Percentiles rank a stretch among this genome's conserved stretches.
Conservation (phyloP, 2,113 vertebrate species). For the Oryzias celebensis region DNA sequence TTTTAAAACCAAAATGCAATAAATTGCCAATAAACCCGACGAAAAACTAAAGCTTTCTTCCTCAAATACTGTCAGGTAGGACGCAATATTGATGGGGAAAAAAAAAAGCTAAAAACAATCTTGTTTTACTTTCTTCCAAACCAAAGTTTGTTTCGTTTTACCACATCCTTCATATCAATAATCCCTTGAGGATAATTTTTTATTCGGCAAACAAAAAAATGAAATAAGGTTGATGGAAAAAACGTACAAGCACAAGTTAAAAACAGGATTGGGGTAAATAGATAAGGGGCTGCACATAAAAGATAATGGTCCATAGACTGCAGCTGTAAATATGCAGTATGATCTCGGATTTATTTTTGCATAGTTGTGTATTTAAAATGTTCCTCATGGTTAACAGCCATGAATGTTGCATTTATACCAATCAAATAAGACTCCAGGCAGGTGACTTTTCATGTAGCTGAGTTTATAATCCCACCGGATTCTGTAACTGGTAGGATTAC, state of each 20-base stretch:
- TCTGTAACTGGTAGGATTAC: conserved; percentile 75
- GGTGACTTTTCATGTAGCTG: conserved; percentile 67
- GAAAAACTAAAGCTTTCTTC: too few relatives aligned
- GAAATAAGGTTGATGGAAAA: conserved; percentile 45
- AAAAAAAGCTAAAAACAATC: conserved; percentile 1
- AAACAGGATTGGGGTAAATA: conserved; percentile 66
- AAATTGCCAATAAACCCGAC: too few relatives aligned
- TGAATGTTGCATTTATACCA: conserved; percentile 78
- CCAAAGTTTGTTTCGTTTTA: conserved; percentile 30
- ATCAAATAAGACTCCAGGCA: conserved; percentile 84
- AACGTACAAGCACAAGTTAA: conserved; percentile 65
- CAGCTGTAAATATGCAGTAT: conserved; percentile 74
- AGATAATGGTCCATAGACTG: conserved; percentile 59
- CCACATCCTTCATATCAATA: conserved; percentile 43
- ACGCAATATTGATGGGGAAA: neutral
- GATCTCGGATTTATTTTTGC: conserved; percentile 42
- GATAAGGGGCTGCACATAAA: conserved; percentile 72
- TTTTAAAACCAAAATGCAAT: too few relatives aligned
- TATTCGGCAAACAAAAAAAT: conserved; percentile 46
- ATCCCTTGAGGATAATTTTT: conserved; percentile 51
- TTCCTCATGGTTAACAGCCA: conserved; percentile 70
- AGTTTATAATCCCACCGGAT: conserved; percentile 83
- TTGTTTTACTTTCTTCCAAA: conserved; percentile 43
- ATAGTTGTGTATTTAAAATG: conserved; percentile 52
- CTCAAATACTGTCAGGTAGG: too few relatives aligned